phyloP scores from a whole-genome alignment of 2,113 vertebrate genomes.

The Budorcas taxicolor region DNA sequence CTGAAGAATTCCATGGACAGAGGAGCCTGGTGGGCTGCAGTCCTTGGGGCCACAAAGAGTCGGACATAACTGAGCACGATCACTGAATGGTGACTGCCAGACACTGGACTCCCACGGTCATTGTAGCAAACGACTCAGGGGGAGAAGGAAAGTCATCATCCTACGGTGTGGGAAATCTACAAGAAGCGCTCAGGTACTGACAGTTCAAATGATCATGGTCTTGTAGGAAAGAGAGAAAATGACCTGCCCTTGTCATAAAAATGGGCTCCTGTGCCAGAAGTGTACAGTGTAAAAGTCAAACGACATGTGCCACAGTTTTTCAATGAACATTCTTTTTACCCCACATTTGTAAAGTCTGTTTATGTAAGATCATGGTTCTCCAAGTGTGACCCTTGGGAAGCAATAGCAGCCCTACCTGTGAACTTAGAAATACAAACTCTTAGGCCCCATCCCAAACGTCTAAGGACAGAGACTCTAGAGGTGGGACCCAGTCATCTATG shows the following conservation, averaged over 20 bases:
- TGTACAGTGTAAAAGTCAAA: background rate
- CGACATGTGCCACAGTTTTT: background rate
- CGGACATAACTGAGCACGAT: fast-evolving
- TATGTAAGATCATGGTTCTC: background rate
- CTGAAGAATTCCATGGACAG: background rate
- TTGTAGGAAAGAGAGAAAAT: background rate
- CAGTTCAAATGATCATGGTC: background rate
- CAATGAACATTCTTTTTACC: background rate
- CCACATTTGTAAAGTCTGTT: background rate
- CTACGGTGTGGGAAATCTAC: background rate
- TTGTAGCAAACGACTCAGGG: background rate
- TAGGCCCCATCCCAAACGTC: background rate
- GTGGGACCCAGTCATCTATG: background rate
- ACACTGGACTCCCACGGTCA: background rate
- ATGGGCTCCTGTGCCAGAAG: background rate
- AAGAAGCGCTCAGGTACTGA: background rate
- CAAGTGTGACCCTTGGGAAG: background rate
- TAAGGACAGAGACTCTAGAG: background rate
- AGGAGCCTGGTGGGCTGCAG: background rate
- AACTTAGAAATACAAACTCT: background rate
- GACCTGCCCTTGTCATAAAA: background rate
- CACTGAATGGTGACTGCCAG: background rate
- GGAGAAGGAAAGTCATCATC: background rate
- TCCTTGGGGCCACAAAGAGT: background rate
- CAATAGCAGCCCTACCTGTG: background rate